Conservation (phyloP, 2,797 vertebrate genomes). For the Okamejei kenojei region DNA sequence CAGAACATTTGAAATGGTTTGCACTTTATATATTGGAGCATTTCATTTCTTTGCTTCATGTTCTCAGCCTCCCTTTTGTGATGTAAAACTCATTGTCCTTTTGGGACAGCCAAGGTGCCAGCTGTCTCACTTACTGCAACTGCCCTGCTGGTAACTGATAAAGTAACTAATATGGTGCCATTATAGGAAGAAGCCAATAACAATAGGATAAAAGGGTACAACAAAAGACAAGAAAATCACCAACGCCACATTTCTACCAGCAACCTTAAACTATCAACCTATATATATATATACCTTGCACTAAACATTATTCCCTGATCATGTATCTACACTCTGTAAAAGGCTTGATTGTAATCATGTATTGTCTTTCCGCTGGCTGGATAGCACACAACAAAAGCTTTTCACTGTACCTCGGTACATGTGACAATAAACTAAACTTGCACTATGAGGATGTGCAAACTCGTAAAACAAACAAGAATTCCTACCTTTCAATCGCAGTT, state of each 20-base stretch:
- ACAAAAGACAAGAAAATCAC: not conserved
- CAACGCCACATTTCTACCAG: not conserved
- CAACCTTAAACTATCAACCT: not conserved
- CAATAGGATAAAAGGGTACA: not conserved
- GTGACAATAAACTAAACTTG: no score
- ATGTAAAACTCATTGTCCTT: no score
- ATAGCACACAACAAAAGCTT: no score
- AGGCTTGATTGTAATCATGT: no score
- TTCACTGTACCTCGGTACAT: no score
- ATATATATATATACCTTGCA: no score
- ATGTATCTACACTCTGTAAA: no score
- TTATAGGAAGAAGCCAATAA: not conserved
- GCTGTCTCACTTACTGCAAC: not conserved
- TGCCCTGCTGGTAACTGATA: not conserved
- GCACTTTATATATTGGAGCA: no score
- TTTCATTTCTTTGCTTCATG: not conserved
- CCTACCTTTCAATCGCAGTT: constrained; percentile 8
- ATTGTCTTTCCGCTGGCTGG: no score
- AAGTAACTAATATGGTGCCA: not conserved
- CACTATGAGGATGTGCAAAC: not conserved
- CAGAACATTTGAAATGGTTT: not conserved
- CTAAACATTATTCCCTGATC: no score
- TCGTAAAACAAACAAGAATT: not conserved
- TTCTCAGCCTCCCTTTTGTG: not conserved
- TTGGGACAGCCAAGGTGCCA: not conserved